A percentile compares a stretch with the other conserved stretches of the same genome.
phyloP scores from a whole-genome alignment of 2,797 vertebrate genomes.

The Lepilemur septentrionalis region DNA sequence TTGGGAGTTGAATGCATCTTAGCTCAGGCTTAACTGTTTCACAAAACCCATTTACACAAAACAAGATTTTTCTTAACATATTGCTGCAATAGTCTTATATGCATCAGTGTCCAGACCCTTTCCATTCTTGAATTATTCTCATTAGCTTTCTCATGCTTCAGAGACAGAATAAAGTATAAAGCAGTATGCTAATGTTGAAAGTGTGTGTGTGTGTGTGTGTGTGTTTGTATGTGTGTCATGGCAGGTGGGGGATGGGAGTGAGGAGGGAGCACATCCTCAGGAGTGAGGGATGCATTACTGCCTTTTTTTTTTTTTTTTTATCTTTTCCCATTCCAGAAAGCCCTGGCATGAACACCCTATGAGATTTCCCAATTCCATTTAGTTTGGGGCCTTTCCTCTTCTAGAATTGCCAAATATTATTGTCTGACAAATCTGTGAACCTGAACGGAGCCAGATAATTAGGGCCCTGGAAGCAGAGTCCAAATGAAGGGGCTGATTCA shows the following conservation, averaged over 20 bases:
- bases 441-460: slow-evolving; percentile 27
- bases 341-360: neutral
- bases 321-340: neutral
- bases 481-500: neutral
- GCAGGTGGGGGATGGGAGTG: neutral
- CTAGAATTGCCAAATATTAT: slow-evolving; percentile 3
- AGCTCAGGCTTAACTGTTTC: neutral
- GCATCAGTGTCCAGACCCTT: neutral
- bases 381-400: neutral
- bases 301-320: neutral
- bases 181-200: neutral
- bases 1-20: neutral
- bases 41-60: neutral
- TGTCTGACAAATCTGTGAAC: slow-evolving; percentile 55
- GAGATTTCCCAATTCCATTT: neutral
- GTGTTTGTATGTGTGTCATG: neutral
- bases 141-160: neutral
- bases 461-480: neutral
- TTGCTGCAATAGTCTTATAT: neutral
- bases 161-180: neutral
- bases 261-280: fast-evolving
- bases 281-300: neutral
- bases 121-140: neutral
- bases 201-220: too few species aligned
- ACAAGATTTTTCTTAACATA: neutral